Percentiles rank a stretch among this genome's conserved stretches.
Evolutionary conservation across 2,797 vertebrate species (phyloP).

Genomic region (Paramormyrops hopkinsi): DNA sequence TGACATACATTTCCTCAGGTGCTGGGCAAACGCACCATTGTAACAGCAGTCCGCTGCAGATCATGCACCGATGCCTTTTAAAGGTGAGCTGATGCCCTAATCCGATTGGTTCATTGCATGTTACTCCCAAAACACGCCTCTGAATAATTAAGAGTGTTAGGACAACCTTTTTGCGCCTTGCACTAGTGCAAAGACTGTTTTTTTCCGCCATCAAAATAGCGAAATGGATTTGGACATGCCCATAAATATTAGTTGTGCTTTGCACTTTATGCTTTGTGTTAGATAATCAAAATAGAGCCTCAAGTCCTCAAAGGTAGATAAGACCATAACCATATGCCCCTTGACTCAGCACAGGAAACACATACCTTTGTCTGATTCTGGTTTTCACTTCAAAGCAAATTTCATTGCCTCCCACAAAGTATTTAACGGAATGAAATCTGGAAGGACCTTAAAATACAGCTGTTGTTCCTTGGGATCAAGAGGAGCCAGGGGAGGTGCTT

Average conservation of each 20-base stretch:
- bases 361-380: neutral
- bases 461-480: neutral
- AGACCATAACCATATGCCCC: neutral
- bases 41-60: neutral
- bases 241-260: too few species aligned
- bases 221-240: too few species aligned
- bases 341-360: neutral
- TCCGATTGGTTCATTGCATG: neutral
- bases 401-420: neutral
- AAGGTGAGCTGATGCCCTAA: neutral
- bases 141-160: neutral
- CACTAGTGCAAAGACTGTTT: neutral
- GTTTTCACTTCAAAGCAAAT: neutral
- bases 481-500: neutral
- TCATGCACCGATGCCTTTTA: neutral
- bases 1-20: too few species aligned
- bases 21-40: too few species aligned
- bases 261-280: too few species aligned
- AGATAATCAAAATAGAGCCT: neutral
- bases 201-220: too few species aligned
- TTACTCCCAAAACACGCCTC: neutral
- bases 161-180: neutral
- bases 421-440: neutral
- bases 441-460: neutral
- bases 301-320: neutral